These are phyloP conservation scores for Samia ricini DNA, from an alignment of 1,140 invertebrate species.

Conservation along the genomic window DNA sequence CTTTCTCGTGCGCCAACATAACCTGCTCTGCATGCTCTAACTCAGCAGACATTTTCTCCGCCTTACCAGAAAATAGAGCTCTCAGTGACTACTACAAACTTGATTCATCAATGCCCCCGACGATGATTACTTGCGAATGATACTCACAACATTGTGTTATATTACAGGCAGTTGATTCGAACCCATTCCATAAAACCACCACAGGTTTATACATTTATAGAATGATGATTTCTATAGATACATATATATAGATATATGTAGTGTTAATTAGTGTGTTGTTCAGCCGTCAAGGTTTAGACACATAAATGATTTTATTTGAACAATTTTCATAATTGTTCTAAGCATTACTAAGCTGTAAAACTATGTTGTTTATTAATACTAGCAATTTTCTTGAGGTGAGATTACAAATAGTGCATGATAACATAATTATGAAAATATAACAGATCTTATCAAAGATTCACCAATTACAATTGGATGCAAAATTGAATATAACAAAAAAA, in stretches of 20 bases:
- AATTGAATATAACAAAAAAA: too few species aligned
- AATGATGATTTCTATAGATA: too few species aligned
- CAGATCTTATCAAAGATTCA: too few species aligned
- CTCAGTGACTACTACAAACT: conserved; percentile 54
- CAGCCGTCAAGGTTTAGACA: conserved; percentile 12
- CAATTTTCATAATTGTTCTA: conserved; percentile 14
- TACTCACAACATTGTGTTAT: conserved; percentile 46
- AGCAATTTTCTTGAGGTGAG: background rate
- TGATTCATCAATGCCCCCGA: conserved; percentile 40
- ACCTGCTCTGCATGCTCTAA: conserved; percentile 75
- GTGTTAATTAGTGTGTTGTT: conserved; percentile 2
- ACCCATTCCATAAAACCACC: conserved; percentile 13
- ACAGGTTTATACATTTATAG: background rate
- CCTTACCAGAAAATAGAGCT: conserved; percentile 76
- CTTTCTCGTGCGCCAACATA: conserved; percentile 73
- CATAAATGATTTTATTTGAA: conserved; percentile 21
- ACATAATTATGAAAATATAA: background rate
- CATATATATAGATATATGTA: too few species aligned
- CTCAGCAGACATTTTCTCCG: conserved; percentile 74
- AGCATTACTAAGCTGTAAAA: conserved; percentile 12
- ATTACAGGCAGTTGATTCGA: conserved; percentile 32
- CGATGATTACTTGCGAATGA: conserved; percentile 46
- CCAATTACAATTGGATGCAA: too few species aligned
- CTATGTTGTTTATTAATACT: background rate
- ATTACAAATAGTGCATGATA: background rate